These are phyloP conservation scores for Eriocheir sinensis DNA, from an alignment of 1,140 invertebrate species.

Conservation along the genomic window DNA sequence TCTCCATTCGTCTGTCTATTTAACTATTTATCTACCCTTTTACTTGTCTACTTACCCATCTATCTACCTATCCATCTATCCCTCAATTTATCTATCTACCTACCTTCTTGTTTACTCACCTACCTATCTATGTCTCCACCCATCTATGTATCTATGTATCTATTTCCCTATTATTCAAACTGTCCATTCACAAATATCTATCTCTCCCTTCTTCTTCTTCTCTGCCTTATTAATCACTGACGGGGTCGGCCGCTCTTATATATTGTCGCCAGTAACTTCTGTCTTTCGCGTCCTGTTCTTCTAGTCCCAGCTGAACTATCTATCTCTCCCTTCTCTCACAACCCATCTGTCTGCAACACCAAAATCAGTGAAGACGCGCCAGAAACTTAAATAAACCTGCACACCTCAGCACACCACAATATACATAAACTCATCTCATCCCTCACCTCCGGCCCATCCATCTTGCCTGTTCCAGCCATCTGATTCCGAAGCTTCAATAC, in stretches of 20 bases:
- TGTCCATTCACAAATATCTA: background rate
- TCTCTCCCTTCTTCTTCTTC: background rate
- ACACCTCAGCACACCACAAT: too few species aligned
- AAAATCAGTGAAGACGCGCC: too few species aligned
- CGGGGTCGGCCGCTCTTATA: too few species aligned
- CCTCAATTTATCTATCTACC: background rate
- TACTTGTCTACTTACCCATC: background rate
- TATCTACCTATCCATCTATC: background rate
- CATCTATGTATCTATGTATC: background rate
- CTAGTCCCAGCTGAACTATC: too few species aligned
- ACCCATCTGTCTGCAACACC: too few species aligned
- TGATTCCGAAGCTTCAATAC: background rate
- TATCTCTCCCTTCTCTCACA: too few species aligned
- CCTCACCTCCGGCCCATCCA: background rate
- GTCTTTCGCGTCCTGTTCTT: too few species aligned
- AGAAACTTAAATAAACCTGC: too few species aligned
- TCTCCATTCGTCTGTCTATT: background rate
- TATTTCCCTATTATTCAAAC: background rate
- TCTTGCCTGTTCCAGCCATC: background rate
- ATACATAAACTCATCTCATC: background rate
- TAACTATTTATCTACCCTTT: background rate
- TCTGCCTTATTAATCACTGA: too few species aligned
- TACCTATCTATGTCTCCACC: background rate
- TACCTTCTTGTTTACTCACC: background rate
- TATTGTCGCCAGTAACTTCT: too few species aligned